Conservation (phyloP, 1,140 invertebrate species). For the Teleopsis dalmanni region DNA sequence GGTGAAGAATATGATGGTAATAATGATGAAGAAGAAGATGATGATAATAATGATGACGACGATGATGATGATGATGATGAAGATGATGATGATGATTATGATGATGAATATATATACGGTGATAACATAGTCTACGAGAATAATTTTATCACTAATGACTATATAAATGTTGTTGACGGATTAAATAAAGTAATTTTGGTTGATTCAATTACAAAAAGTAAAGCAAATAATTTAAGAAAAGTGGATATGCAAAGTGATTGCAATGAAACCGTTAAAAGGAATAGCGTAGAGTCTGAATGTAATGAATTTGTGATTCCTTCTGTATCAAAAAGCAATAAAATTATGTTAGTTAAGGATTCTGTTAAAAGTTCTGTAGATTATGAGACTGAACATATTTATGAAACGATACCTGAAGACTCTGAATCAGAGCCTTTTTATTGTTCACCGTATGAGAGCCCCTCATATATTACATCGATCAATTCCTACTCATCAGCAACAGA, state of each 20-base stretch:
- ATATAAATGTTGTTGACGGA: no score
- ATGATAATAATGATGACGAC: slow-evolving; percentile 24
- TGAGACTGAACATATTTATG: slow-evolving; percentile 58
- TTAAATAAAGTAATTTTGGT: no score
- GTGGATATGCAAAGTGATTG: no score
- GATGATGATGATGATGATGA: slow-evolving; percentile 18
- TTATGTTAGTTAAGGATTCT: no score
- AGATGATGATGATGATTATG: slow-evolving; percentile 26
- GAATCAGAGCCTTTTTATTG: slow-evolving; percentile 58
- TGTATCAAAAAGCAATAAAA: no score
- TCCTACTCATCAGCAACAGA: slow-evolving; percentile 24
- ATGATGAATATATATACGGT: no score
- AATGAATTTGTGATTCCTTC: no score
- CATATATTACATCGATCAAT: slow-evolving; percentile 30
- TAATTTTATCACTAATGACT: slow-evolving; percentile 29
- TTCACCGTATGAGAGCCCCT: slow-evolving; percentile 53
- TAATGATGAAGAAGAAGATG: slow-evolving; percentile 17
- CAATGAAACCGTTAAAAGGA: background rate
- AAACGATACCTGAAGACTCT: slow-evolving; percentile 59
- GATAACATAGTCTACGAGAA: slow-evolving; percentile 35
- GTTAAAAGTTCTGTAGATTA: no score
- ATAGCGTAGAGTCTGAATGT: background rate
- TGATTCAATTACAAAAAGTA: no score
- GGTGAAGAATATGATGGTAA: no score
- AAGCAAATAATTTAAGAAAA: no score